Conservation (phyloP, 2,113 vertebrate genomes). For the Alouatta palliata region DNA sequence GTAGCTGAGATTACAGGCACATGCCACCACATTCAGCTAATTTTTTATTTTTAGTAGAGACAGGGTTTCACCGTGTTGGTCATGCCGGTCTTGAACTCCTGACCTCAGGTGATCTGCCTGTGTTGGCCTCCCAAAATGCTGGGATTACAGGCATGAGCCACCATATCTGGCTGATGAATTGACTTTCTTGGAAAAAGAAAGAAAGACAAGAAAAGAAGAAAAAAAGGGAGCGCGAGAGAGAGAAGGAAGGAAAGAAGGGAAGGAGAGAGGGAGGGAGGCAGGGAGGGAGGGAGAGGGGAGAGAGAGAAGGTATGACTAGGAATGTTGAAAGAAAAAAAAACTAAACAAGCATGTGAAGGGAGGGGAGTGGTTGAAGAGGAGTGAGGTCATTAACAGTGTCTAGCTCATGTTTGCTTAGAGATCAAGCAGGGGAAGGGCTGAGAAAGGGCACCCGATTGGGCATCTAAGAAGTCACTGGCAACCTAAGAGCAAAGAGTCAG, state of each 20-base stretch:
- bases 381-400: not conserved
- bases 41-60: too few relatives aligned
- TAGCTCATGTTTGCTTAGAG: not conserved
- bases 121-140: too few relatives aligned
- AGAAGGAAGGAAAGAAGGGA: fast-evolving
- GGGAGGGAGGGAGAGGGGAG: fast-evolving
- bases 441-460: not conserved
- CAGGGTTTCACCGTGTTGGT: too few relatives aligned
- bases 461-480: not conserved
- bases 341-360: not conserved
- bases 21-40: too few relatives aligned
- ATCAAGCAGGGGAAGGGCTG: not conserved
- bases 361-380: not conserved
- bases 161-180: not conserved
- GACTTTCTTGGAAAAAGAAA: not conserved
- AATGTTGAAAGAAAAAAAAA: not conserved
- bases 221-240: too few relatives aligned
- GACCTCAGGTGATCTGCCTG: too few relatives aligned
- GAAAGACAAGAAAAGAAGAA: too few relatives aligned
- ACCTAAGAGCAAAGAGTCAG: not conserved
- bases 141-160: too few relatives aligned
- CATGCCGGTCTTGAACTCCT: too few relatives aligned
- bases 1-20: too few relatives aligned
- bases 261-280: fast-evolving
- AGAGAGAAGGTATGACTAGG: not conserved